Evolutionary conservation across 2,888 invertebrate genomes (phyloP), one percentile per base, ranked within the genome.

Genomic region (Hedya salicella): DNA sequence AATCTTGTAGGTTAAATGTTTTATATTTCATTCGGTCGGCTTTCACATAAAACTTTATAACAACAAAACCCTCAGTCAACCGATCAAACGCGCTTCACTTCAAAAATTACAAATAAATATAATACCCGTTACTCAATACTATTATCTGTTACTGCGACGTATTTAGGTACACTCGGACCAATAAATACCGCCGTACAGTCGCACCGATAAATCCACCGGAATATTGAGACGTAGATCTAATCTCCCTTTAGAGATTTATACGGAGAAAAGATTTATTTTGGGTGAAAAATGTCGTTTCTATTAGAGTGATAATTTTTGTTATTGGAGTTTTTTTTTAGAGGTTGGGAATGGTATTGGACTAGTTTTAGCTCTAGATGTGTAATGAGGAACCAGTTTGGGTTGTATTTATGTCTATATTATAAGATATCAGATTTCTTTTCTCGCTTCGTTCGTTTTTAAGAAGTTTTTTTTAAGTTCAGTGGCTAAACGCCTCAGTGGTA

Each of bases 171-270:
- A 85, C 76, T 81, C 82, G 70, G 72, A 78, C 76, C 76, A 80
- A 89, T 88, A 90, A 89, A 89, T 89, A 87, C 70, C 68, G 68
- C 66, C 70, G 78, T 80, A 82, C 78, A 80, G 71, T 77, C 78
- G 78, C 74, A 80, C 81, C 81, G 81, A 88, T 88, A 89, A 88
- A 91, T 90, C 89, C 85, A 85, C 82, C 82, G 83, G 85, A 86
- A 89, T 88, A 91, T 91, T 91, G 88, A 91, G 90, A 88, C 83
- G 83, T 89, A 89, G 91, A 91, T 91, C 90, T 91, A 90, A 91
- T 91, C 91, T 88, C 69, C 59, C 36, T 68, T 68, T 71, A 56
- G 75, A 84, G 91, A 91, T 91, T 91, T 91, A 91, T 88, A 78
- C 72, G 67, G 72, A 72, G 80, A 84, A 83, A 85, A 87, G 89